Conservation (phyloP, 1,140 invertebrate species). For the Ips nitidus region DNA sequence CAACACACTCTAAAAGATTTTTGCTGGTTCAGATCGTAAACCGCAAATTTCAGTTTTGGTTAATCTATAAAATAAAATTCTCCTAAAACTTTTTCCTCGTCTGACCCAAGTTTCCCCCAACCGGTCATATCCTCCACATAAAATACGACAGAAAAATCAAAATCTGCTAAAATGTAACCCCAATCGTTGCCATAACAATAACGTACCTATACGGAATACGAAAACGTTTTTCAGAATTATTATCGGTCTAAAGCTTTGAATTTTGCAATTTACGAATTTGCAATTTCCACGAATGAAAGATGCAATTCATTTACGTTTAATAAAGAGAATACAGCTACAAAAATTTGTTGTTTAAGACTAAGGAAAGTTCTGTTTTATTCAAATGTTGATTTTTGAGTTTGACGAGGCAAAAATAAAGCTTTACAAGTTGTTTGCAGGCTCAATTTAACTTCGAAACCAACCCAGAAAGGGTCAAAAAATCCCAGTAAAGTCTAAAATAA, state of each 20-base stretch:
- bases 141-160: slow-evolving; percentile 20
- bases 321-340: too few relatives aligned
- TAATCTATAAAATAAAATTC: slow-evolving; percentile 12
- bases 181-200: slow-evolving; percentile 18
- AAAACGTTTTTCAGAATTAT: slow-evolving; percentile 5
- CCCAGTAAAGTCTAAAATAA: too few relatives aligned
- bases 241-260: slow-evolving; percentile 8
- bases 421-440: too few relatives aligned
- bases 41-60: slow-evolving; percentile 1
- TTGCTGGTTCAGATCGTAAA: neutral
- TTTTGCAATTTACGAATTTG: slow-evolving; percentile 16
- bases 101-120: slow-evolving; percentile 18
- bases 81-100: slow-evolving; percentile 22
- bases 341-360: too few relatives aligned
- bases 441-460: too few relatives aligned
- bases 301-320: too few relatives aligned
- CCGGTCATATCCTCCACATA: slow-evolving; percentile 13
- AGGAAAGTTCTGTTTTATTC: too few relatives aligned
- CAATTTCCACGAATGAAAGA: neutral
- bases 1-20: neutral
- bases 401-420: too few relatives aligned
- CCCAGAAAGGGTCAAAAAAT: too few relatives aligned
- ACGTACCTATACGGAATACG: slow-evolving; percentile 12
- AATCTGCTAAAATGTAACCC: slow-evolving; percentile 25
- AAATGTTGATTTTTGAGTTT: too few relatives aligned